Evolutionary conservation across 2,888 invertebrate genomes (phyloP).

Genomic region (Heteromyza rotundicornis): DNA sequence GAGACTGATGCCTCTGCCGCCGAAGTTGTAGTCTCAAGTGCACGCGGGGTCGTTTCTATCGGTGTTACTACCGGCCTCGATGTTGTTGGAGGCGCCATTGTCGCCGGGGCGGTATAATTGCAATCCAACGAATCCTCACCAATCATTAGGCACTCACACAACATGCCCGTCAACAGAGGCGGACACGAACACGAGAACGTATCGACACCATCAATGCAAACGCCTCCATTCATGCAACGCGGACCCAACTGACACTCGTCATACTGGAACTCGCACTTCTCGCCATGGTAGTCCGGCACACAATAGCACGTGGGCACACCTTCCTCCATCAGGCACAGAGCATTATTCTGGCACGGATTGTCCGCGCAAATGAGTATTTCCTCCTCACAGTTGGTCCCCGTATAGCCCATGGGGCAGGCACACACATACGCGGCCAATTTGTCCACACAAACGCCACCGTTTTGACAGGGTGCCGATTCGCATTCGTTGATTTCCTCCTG

Average conservation of each 20-base stretch:
- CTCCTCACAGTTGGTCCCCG: conserved; percentile 84
- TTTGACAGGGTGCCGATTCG: conserved; percentile 80
- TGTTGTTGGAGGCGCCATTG: conserved; percentile 54
- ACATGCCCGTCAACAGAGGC: conserved; percentile 73
- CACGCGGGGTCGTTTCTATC: conserved; percentile 34
- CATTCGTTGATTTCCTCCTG: conserved; percentile 84
- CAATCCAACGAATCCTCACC: conserved; percentile 71
- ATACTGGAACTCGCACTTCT: conserved; percentile 82
- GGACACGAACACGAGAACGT: conserved; percentile 88
- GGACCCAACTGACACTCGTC: conserved; percentile 85
- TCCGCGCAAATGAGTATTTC: conserved; percentile 78
- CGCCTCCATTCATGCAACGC: conserved; percentile 86
- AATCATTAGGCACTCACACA: conserved; percentile 77
- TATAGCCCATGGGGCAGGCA: conserved; percentile 85
- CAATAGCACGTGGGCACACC: conserved; percentile 82
- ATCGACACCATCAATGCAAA: conserved; percentile 87
- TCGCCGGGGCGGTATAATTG: conserved; percentile 68
- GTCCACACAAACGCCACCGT: conserved; percentile 90
- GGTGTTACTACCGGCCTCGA: conserved; percentile 47
- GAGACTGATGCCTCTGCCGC: conserved; percentile 29
- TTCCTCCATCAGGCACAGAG: conserved; percentile 83
- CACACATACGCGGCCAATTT: conserved; percentile 83
- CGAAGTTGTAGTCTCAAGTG: conserved; percentile 28
- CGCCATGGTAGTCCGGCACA: conserved; percentile 89
- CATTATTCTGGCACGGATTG: conserved; percentile 82